A percentile compares a stretch with the other conserved stretches of the same genome.
Evolutionary conservation across 2,888 invertebrate genomes (phyloP).

Genomic region (Lymantria monacha): DNA sequence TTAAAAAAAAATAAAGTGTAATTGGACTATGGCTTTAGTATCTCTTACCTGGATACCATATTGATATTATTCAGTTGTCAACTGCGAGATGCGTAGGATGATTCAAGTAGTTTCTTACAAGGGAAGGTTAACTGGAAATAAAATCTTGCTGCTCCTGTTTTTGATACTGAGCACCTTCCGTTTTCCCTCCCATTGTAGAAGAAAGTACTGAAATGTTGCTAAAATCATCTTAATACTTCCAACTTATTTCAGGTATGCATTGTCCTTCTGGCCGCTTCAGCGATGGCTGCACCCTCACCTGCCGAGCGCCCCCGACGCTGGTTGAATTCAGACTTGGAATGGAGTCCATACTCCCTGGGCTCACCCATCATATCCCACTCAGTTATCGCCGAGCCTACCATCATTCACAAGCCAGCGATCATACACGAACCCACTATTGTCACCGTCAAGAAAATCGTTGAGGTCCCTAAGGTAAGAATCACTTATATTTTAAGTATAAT

Average conservation of each 20-base stretch:
- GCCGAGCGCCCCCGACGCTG: slow-evolving; percentile 23
- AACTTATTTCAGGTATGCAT: slow-evolving; percentile 34
- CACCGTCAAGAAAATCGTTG: slow-evolving; percentile 47
- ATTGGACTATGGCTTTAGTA: no score
- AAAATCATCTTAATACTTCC: no score
- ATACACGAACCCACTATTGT: slow-evolving; percentile 36
- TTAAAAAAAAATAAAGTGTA: no score
- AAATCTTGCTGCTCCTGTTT: no score
- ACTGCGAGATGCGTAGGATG: no score
- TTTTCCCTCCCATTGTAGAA: no score
- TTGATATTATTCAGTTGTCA: no score
- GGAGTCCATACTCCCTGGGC: slow-evolving; percentile 5
- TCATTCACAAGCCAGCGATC: slow-evolving; percentile 33
- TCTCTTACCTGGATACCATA: no score
- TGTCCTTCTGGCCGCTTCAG: slow-evolving; percentile 37
- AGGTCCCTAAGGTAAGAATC: slow-evolving; percentile 48
- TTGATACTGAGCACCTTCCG: no score
- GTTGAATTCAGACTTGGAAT: slow-evolving; percentile 14
- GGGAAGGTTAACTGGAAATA: no score
- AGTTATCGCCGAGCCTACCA: slow-evolving; percentile 14
- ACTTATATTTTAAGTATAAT: neutral
- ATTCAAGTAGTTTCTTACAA: no score
- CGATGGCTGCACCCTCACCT: slow-evolving; percentile 37
- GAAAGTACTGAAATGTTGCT: no score
- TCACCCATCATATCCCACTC: slow-evolving; percentile 16